Conservation (phyloP, 2,113 vertebrate genomes). For the Callipepla californica region DNA sequence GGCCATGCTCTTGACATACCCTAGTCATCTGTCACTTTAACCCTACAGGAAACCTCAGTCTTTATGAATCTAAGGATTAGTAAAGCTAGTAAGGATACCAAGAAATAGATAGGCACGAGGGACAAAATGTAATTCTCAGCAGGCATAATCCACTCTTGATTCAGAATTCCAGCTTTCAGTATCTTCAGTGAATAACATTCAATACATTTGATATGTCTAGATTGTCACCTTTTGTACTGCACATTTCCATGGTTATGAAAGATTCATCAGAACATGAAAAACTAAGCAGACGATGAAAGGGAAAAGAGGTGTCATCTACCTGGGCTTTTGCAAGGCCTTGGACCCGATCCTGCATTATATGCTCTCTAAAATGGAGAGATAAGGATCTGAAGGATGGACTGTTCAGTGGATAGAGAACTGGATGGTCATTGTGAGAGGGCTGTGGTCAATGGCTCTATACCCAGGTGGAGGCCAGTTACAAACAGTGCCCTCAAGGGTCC, state of each 20-base stretch:
- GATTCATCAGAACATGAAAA: not conserved
- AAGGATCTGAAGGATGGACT: too few species aligned
- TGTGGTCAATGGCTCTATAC: too few species aligned
- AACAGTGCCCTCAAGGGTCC: too few species aligned
- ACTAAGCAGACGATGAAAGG: not conserved
- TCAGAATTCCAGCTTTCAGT: not conserved
- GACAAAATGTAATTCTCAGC: not conserved
- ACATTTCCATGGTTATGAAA: not conserved
- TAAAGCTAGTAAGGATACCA: not conserved
- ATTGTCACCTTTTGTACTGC: not conserved
- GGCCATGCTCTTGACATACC: too few species aligned
- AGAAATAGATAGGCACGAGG: not conserved
- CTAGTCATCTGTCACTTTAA: not conserved
- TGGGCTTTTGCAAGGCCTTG: too few species aligned
- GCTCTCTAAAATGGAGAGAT: too few species aligned
- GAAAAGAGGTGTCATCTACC: too few species aligned
- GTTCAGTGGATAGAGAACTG: too few species aligned
- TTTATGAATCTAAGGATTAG: conserved; percentile 38
- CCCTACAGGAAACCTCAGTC: conserved; percentile 5
- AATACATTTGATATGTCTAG: not conserved
- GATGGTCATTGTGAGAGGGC: too few species aligned
- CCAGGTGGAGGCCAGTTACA: too few species aligned
- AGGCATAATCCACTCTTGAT: not conserved
- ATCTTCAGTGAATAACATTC: not conserved
- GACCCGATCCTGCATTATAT: too few species aligned